phyloP scores from a whole-genome alignment of 2,888 invertebrate genomes.

The Drosophila demipolita region DNA sequence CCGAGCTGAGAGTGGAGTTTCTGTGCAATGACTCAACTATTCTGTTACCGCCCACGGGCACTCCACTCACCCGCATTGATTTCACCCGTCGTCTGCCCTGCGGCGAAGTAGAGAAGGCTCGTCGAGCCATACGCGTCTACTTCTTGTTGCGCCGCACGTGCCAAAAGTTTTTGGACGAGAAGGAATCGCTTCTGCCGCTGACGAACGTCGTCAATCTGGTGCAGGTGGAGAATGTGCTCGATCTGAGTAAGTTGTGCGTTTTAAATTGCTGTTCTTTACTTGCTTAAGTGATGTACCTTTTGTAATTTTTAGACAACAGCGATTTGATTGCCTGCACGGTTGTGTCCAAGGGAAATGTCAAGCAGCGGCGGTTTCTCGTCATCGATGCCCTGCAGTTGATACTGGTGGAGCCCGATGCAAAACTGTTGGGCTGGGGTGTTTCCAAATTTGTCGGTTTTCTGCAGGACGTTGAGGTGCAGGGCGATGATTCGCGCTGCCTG shows the following conservation, averaged over 20 bases:
- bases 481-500: conserved; percentile 97
- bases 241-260: conserved; percentile 92
- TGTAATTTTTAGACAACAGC: conserved; percentile 92
- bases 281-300: conserved; percentile 43
- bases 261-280: too few relatives aligned
- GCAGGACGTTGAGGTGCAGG: conserved; percentile 97
- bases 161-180: conserved; percentile 91
- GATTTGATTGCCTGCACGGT: conserved; percentile 99
- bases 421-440: conserved; percentile 98
- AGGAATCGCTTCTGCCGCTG: conserved; percentile 94
- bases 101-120: conserved; percentile 96
- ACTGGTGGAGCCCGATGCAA: conserved; percentile 98
- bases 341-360: conserved; percentile 94
- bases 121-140: conserved; percentile 96
- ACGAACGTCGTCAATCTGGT: conserved; percentile 95
- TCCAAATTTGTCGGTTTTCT: conserved; percentile 98
- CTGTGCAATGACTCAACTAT: conserved; percentile 98
- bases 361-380: conserved; percentile 97
- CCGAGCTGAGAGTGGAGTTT: conserved; percentile 95
- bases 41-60: conserved; percentile 96
- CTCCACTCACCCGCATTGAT: conserved; percentile 97
- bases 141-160: conserved; percentile 94
- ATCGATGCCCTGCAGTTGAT: conserved; percentile 98
- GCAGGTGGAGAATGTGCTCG: conserved; percentile 96
- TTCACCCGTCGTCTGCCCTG: conserved; percentile 97